Percentiles rank a stretch among this genome's conserved stretches.
Evolutionary conservation across 1,140 invertebrate genomes (phyloP).

Genomic region (Potamilus streckersoni): DNA sequence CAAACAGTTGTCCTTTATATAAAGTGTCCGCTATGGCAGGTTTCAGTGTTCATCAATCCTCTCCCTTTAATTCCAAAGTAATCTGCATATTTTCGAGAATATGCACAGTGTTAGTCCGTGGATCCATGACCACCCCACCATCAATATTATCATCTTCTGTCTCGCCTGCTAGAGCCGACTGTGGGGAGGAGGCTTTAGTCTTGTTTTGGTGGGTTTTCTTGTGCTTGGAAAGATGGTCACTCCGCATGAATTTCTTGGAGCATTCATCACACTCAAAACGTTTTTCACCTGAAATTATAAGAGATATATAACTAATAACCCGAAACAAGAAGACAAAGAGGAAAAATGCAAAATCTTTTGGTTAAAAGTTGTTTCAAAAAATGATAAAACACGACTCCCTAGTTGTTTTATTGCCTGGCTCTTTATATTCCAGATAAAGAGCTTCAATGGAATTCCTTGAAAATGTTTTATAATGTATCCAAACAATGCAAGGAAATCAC

Average conservation of each 20-base stretch:
- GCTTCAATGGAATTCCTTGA: no score
- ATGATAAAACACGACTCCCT: neutral
- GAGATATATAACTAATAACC: no score
- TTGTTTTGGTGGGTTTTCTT: slow-evolving; percentile 68
- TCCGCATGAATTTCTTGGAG: slow-evolving; percentile 92
- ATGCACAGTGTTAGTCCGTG: no score
- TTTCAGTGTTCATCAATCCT: no score
- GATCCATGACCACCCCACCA: neutral
- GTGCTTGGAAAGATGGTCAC: slow-evolving; percentile 68
- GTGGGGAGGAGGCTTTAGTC: neutral
- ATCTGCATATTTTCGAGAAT: no score
- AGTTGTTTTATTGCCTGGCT: neutral
- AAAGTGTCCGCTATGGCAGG: no score
- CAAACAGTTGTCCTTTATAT: no score
- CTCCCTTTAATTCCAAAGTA: no score
- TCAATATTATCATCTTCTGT: neutral
- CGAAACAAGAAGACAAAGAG: neutral
- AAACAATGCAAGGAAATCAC: no score
- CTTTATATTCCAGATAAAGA: neutral
- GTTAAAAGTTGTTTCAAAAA: neutral
- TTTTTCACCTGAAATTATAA: slow-evolving; percentile 86
- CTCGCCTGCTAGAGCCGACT: slow-evolving; percentile 2
- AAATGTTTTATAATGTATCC: no score
- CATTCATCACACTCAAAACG: slow-evolving; percentile 91
- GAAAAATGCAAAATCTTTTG: neutral